Percentiles rank a stretch among this genome's conserved stretches.
phyloP scores from a whole-genome alignment of 2,113 vertebrate genomes.

The Miniopterus natalensis region DNA sequence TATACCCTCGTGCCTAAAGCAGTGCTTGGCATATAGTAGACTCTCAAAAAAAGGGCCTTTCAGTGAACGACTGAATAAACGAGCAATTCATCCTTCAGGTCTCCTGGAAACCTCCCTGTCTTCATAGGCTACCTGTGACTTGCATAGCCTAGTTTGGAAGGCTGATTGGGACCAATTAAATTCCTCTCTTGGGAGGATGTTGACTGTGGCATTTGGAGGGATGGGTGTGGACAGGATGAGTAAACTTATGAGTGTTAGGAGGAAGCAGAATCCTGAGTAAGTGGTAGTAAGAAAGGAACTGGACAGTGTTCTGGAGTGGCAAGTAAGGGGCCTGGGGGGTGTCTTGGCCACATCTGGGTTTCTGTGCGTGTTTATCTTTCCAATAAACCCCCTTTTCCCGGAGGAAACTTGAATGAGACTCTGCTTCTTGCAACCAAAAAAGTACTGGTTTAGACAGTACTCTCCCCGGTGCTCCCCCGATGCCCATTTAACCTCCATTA shows the following conservation, averaged over 20 bases:
- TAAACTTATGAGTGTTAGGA: neutral
- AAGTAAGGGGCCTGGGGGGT: neutral
- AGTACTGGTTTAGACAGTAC: neutral
- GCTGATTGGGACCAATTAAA: neutral
- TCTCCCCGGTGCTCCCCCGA: neutral
- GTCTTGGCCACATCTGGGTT: constrained; percentile 34
- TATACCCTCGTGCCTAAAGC: neutral
- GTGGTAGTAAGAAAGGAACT: neutral
- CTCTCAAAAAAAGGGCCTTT: neutral
- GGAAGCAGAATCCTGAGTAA: constrained; percentile 28
- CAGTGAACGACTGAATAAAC: neutral
- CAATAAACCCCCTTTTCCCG: constrained; percentile 54
- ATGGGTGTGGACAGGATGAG: neutral
- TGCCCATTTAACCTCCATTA: neutral
- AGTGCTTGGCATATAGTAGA: neutral
- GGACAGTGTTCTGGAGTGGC: neutral
- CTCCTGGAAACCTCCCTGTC: constrained; percentile 20
- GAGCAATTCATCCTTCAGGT: neutral
- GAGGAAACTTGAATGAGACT: constrained; percentile 53
- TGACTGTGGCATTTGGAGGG: neutral
- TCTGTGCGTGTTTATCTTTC: constrained; percentile 58
- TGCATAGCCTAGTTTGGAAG: neutral
- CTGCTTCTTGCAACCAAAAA: constrained; percentile 52
- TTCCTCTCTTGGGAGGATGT: neutral
- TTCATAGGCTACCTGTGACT: neutral